Conservation (phyloP, 92 coral and sea anemone genomes). For the Anthopleura xanthogrammica region DNA sequence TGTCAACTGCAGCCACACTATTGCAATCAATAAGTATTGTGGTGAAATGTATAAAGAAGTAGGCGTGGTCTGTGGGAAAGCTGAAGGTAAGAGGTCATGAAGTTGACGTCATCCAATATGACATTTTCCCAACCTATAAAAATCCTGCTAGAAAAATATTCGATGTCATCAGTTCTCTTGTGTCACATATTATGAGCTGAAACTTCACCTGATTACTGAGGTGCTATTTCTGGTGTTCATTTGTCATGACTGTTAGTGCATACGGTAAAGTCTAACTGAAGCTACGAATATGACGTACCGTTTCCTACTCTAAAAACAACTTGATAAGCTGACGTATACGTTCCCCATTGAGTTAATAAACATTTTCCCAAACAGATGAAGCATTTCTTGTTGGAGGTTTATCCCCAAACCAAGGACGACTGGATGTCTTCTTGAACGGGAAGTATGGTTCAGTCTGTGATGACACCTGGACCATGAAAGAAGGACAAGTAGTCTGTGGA, state of each 20-base stretch:
- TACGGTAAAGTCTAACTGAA: too few species aligned
- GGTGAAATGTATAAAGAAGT: conserved; percentile 15
- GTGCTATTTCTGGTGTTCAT: too few species aligned
- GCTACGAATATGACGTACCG: too few species aligned
- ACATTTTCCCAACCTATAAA: too few species aligned
- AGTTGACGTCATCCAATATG: too few species aligned
- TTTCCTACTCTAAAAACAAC: too few species aligned
- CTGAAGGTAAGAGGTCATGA: conserved; percentile 17
- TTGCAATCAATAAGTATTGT: neutral
- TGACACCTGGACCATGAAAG: conserved; percentile 43
- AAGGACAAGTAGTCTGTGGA: conserved; percentile 56
- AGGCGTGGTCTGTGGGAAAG: conserved; percentile 41
- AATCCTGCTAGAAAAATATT: too few species aligned
- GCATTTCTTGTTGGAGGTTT: conserved; percentile 53
- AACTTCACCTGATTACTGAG: neutral
- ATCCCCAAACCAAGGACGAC: conserved; percentile 52
- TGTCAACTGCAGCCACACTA: conserved; percentile 14
- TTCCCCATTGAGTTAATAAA: neutral
- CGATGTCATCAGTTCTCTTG: too few species aligned
- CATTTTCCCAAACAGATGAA: neutral
- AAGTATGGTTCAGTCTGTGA: conserved; percentile 52
- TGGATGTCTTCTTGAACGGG: conserved; percentile 46
- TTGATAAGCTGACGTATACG: too few species aligned
- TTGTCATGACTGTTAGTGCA: too few species aligned
- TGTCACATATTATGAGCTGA: too few species aligned